These are phyloP conservation scores for Metallyticus violacea DNA, from an alignment of 2,888 invertebrate species.

Conservation along the genomic window DNA sequence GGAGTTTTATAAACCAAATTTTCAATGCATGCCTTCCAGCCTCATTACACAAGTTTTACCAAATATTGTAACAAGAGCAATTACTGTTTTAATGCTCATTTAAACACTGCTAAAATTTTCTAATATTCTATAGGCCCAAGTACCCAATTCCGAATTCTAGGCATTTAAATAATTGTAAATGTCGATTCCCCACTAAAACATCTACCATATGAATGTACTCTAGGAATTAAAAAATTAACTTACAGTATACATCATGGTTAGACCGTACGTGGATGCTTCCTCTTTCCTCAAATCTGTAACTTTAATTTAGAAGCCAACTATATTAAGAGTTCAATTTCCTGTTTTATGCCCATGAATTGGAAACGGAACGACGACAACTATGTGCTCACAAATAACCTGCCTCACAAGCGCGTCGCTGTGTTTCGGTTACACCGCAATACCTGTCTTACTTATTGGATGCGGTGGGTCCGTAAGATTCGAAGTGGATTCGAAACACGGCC, in stretches of 20 bases:
- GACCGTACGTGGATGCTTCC: constrained; percentile 16
- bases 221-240: constrained; percentile 23
- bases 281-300: constrained; percentile 15
- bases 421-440: not conserved
- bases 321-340: not conserved
- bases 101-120: not conserved
- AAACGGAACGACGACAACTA: not conserved
- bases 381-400: not conserved
- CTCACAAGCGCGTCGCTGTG: not conserved
- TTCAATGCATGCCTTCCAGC: not conserved
- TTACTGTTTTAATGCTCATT: not conserved
- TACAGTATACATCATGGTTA: constrained; percentile 30
- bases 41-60: not conserved
- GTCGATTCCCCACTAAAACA: not conserved
- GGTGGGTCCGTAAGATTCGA: constrained; percentile 13
- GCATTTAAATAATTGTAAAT: not conserved
- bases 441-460: constrained; percentile 2
- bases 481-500: not conserved
- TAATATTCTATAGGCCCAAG: not conserved
- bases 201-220: constrained; percentile 13
- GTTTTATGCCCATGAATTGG: not conserved
- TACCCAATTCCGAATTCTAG: not conserved
- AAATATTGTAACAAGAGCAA: not conserved
- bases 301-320: not conserved
- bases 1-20: not conserved